phyloP scores from a whole-genome alignment of 37 sponge, comb jelly and placozoan species.

The Tethya wilhelma region DNA sequence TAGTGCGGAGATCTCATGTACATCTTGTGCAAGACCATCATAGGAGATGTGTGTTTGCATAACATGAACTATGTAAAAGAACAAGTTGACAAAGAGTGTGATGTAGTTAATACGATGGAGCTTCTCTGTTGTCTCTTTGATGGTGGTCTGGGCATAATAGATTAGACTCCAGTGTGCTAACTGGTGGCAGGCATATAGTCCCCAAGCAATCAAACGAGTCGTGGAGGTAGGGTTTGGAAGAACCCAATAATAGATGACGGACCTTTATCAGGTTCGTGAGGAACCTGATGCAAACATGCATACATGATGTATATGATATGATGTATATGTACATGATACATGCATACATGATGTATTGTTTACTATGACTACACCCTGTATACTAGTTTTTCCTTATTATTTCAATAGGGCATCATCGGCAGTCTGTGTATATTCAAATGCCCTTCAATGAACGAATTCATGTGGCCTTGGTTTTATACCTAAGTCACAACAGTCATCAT shows the following conservation, averaged over 20 bases:
- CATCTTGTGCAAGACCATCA: constrained; percentile 42
- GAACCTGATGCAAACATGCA: constrained; percentile 7
- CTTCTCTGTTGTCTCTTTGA: not conserved
- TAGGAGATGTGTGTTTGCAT: constrained; percentile 30
- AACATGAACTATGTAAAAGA: constrained; percentile 18
- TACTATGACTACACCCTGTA: too few species aligned
- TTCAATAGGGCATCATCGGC: too few species aligned
- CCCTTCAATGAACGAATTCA: too few species aligned
- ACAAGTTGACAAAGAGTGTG: not conserved
- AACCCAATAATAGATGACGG: constrained; percentile 30
- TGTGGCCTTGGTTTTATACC: too few species aligned
- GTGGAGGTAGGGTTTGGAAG: constrained; percentile 17
- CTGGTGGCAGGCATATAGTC: constrained; percentile 20
- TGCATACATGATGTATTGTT: too few species aligned
- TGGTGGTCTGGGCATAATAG: constrained; percentile 13
- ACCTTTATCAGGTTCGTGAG: constrained; percentile 27
- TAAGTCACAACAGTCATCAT: too few species aligned
- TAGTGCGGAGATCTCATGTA: not conserved
- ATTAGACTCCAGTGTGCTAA: constrained; percentile 5
- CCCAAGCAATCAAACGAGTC: constrained; percentile 26
- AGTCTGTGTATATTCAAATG: too few species aligned
- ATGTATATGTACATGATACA: too few species aligned
- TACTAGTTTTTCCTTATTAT: too few species aligned
- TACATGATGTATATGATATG: not conserved
- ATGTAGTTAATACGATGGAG: constrained; percentile 10